Evolutionary conservation across 2,797 vertebrate genomes (phyloP).

Genomic region (Hippopotamyrus pictus): DNA sequence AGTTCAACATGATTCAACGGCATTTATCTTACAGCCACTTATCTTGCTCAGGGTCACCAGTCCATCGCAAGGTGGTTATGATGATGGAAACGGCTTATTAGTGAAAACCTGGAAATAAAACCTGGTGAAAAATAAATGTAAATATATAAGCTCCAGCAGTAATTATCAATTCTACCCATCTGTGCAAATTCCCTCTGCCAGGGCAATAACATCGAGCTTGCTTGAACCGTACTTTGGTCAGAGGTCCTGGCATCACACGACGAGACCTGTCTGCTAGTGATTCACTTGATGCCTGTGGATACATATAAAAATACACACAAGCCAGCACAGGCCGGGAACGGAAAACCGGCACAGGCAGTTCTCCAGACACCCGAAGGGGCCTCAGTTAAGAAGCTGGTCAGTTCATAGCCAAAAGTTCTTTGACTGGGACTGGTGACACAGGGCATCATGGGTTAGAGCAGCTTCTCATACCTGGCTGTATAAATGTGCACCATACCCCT

Average conservation of each 20-base stretch:
- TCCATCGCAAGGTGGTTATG: not conserved
- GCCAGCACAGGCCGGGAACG: not conserved
- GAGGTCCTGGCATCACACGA: not conserved
- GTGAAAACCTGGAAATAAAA: not conserved
- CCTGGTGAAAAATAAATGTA: not conserved
- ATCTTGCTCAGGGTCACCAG: not conserved
- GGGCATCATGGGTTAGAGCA: no score
- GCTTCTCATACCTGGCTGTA: not conserved
- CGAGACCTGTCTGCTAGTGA: not conserved
- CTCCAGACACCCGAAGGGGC: not conserved
- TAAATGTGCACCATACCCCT: not conserved
- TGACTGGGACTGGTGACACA: not conserved
- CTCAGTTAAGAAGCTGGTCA: not conserved
- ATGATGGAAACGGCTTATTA: not conserved
- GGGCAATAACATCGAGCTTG: not conserved
- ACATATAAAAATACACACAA: not conserved
- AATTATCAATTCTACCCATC: not conserved
- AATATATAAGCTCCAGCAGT: not conserved
- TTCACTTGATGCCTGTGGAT: not conserved
- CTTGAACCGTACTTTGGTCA: not conserved
- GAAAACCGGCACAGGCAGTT: not conserved
- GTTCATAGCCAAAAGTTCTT: not conserved
- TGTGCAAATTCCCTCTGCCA: not conserved
- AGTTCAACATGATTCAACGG: not conserved
- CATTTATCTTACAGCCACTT: not conserved